Percentiles rank a stretch among this genome's conserved stretches.
These are phyloP conservation scores for Apogon hyalosoma DNA, from an alignment of 2,797 vertebrate species.

Conservation along the genomic window DNA sequence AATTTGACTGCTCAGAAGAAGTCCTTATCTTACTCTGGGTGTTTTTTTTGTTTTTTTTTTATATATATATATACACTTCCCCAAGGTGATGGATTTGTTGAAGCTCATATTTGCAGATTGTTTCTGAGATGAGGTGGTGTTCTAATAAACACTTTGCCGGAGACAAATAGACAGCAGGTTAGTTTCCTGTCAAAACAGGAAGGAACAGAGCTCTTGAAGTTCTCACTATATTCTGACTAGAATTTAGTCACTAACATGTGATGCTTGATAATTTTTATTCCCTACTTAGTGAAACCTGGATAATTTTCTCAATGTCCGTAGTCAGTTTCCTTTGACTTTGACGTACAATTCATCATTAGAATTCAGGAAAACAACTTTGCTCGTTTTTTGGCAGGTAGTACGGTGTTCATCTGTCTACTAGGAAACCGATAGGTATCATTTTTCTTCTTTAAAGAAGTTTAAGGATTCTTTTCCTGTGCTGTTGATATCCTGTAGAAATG, in stretches of 20 bases:
- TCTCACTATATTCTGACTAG: slow-evolving; percentile 55
- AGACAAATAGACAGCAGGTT: slow-evolving; percentile 54
- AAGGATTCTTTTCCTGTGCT: slow-evolving; percentile 33
- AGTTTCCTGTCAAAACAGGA: slow-evolving; percentile 71
- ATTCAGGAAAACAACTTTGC: slow-evolving; percentile 13
- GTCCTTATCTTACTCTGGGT: neutral
- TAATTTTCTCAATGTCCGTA: slow-evolving; percentile 38
- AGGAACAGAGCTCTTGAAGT: slow-evolving; percentile 66
- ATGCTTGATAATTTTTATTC: slow-evolving; percentile 41
- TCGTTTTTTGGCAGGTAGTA: slow-evolving; percentile 17
- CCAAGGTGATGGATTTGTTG: slow-evolving; percentile 17
- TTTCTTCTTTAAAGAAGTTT: slow-evolving; percentile 34
- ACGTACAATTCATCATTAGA: slow-evolving; percentile 35
- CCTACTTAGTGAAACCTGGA: slow-evolving; percentile 42
- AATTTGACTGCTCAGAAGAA: slow-evolving; percentile 11
- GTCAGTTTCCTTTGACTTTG: slow-evolving; percentile 47
- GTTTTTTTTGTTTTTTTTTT: too few species aligned
- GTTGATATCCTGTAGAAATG: slow-evolving; percentile 17
- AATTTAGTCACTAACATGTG: slow-evolving; percentile 25
- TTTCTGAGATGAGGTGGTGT: slow-evolving; percentile 51
- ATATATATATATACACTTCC: slow-evolving; percentile 8
- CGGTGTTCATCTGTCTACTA: slow-evolving; percentile 26
- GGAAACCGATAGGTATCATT: slow-evolving; percentile 48
- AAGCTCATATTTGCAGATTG: slow-evolving; percentile 56
- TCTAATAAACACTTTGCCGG: slow-evolving; percentile 57